phyloP scores from a whole-genome alignment of 2,888 invertebrate genomes.

The Desoria tigrina region DNA sequence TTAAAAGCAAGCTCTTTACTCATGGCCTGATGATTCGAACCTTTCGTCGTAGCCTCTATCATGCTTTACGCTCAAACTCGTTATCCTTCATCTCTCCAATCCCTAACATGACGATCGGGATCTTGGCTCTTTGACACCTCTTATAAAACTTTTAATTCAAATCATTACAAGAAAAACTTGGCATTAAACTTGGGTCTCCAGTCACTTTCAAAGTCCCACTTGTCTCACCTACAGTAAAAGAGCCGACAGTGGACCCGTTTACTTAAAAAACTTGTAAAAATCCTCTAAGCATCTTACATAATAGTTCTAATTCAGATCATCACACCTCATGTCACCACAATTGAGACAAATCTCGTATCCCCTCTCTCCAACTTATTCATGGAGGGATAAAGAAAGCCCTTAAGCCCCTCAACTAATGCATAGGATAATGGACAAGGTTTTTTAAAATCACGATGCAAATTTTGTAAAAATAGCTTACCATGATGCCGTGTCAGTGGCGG shows the following conservation, averaged over 20 bases:
- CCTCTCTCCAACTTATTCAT: background rate
- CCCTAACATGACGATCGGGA: constrained; percentile 8
- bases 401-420: no score
- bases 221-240: constrained; percentile 11
- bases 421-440: no score
- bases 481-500: constrained; percentile 51
- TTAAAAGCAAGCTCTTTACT: constrained; percentile 7
- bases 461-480: constrained; percentile 32
- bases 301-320: constrained; percentile 3
- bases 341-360: background rate
- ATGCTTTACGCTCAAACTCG: background rate
- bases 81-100: constrained; percentile 2
- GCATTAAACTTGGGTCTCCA: constrained; percentile 11
- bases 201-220: constrained; percentile 1
- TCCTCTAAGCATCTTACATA: no score
- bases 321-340: constrained; percentile 8
- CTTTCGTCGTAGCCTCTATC: constrained; percentile 7
- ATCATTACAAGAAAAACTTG: constrained; percentile 33
- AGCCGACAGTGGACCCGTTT: constrained; percentile 19
- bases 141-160: constrained; percentile 42
- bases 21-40: background rate
- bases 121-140: constrained; percentile 40
- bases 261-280: background rate
- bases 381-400: no score
- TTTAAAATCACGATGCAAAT: no score